A percentile compares a stretch with the other conserved stretches of the same genome.
Evolutionary conservation across 2,888 invertebrate genomes (phyloP).

Genomic region (Coleophora deauratella): DNA sequence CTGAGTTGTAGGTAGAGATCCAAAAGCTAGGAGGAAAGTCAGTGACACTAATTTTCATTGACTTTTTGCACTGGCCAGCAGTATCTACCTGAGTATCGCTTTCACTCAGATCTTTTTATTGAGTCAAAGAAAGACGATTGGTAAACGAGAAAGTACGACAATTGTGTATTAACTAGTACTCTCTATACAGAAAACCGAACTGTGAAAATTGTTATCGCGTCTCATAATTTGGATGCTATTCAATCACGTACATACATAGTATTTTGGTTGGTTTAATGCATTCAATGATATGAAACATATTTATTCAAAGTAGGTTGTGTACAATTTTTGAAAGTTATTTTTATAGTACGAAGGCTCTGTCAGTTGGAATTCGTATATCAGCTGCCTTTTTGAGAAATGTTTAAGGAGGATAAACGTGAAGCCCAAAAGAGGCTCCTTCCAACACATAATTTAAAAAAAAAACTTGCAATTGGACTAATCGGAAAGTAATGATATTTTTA

Average conservation of each 20-base stretch:
- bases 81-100: slow-evolving; percentile 68
- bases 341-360: too few species aligned
- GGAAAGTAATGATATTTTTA: too few species aligned
- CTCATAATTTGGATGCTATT: slow-evolving; percentile 42
- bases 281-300: too few species aligned
- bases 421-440: too few species aligned
- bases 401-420: too few species aligned
- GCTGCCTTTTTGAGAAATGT: too few species aligned
- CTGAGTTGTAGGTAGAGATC: too few species aligned
- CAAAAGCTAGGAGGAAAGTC: slow-evolving; percentile 58
- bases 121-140: slow-evolving; percentile 58
- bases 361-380: too few species aligned
- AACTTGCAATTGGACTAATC: too few species aligned
- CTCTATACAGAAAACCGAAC: too few species aligned
- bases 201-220: slow-evolving; percentile 39
- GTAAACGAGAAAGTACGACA: slow-evolving; percentile 64
- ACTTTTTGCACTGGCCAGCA: slow-evolving; percentile 62
- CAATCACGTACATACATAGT: slow-evolving; percentile 34
- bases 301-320: too few species aligned
- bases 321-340: too few species aligned
- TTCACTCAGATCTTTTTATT: slow-evolving; percentile 63
- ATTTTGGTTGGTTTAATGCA: slow-evolving; percentile 34
- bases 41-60: slow-evolving; percentile 69
- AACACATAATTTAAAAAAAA: slow-evolving; percentile 7
- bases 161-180: slow-evolving; percentile 37